Evolutionary conservation across 2,113 vertebrate species (phyloP).

Genomic region (Theropithecus gelada): DNA sequence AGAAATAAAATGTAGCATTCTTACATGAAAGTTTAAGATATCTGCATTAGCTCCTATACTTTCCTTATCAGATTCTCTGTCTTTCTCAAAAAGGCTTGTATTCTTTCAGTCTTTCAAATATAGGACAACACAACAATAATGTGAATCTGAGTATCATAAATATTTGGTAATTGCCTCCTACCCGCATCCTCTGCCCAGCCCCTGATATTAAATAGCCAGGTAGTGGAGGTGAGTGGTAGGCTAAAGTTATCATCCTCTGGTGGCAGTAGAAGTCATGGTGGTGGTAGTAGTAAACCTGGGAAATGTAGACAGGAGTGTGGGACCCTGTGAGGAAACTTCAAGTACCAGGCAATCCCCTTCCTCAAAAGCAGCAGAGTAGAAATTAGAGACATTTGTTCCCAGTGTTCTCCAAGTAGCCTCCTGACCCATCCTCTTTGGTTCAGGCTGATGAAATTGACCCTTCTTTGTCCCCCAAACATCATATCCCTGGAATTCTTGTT

Average conservation of each 20-base stretch:
- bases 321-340: not conserved
- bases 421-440: not conserved
- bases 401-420: not conserved
- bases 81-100: not conserved
- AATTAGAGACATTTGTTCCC: not conserved
- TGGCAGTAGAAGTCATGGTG: not conserved
- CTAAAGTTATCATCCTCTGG: not conserved
- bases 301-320: not conserved
- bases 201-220: not conserved
- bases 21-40: not conserved
- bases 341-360: not conserved
- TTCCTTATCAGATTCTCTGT: not conserved
- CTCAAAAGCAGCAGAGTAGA: not conserved
- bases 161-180: not conserved
- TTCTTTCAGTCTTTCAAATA: not conserved
- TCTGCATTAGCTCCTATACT: not conserved
- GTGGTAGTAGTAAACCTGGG: not conserved
- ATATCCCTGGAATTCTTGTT: not conserved
- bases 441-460: not conserved
- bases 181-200: not conserved
- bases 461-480: not conserved
- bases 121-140: not conserved
- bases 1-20: not conserved
- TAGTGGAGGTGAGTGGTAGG: not conserved
- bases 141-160: not conserved